Evolutionary conservation across 2,888 invertebrate genomes (phyloP), one percentile per base, ranked within the genome.

Genomic region (Drepanosiphum platanoidis): DNA sequence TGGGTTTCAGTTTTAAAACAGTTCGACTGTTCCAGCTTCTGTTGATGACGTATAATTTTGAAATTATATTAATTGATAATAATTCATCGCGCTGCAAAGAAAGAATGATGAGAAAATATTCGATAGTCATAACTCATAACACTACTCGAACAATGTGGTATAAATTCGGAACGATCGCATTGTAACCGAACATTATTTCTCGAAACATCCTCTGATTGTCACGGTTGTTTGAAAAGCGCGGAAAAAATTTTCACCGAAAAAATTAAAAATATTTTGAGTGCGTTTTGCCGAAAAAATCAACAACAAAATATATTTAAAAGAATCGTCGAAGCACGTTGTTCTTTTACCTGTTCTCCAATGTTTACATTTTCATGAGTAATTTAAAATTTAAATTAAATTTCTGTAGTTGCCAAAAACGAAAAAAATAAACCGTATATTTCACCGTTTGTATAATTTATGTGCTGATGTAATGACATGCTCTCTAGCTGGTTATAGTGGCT

Each of bases 361-460:
- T 4, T 18, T 46, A 61, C 0, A 3, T 61, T 27, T 61, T 61
- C 27, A 30, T 61, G 27, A 1, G 27, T 61, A 30, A 18, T 58
- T 71, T 39, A 30, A 58, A 71, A 58, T 52, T 52, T 58, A 71
- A 81, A 81, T 71, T 58, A 70, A 27, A 70, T 70, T 46, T 52
- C 27, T 36, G 15, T 3, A 13, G 4, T 3, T 0, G 11, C 0
- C 0, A 34, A 22, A 22, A 64, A 64, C 27, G 34, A 66, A 2
- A 1, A 34, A 34, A 18, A n/a, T 22, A 46, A 79, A 39, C 9
- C 18, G 30, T 39, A 15, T 30, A 32, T 34, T 64, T 78, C 39
- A 18, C 30, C 61, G 58, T 78, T 30, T 46, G 22, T 46, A 32
- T 52, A 70, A 70, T 80, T 80, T 80, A 80, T 18, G 68, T 15